Base-by-base conservation (phyloP, 1,140 invertebrate species). In the Meloidogyne floridensis region DNA sequence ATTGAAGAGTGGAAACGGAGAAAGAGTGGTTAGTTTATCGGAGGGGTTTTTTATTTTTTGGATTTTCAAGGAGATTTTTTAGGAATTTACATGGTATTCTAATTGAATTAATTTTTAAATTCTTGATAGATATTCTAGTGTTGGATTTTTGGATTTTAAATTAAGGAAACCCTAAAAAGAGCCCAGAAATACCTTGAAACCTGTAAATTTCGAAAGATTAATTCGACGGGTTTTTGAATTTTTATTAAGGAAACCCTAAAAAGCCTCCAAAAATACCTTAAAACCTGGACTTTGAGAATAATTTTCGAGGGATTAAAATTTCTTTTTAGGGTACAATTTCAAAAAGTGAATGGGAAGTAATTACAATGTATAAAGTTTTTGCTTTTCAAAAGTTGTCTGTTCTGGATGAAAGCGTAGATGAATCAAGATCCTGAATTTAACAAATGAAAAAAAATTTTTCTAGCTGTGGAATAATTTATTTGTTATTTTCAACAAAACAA, bases 301-400 rank as follows among this genome's bases (percentile, higher is more conserved):
- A 42, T 20, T 72, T 9, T 20, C 70, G 2, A 20, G 1, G 9
- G 10, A 20, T 13, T 11, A 72, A 15, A 11, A 15, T 75, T 53
- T 59, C 3, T 73, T 82, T 90, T 53, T 85, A 92, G 91, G 92
- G 92, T 8, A 98, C 96, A 15, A 92, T 98, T 79, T 95, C 95
- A 11, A 92, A 93, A 87, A 93, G 93, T 18, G 96, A 98, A 91
- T 98, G 96, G 96, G 95, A 98, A 92, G 95, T 94, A 78, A 93
- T 94, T 81, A 94, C 95, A 95, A 92, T 94, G 93, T 92, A 89
- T 78, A 59, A 83, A 15, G 84, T 89, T 3, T 89, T 89, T 71
- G 85, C 81, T 0, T 89, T 90, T 81, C 81, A 65, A 59, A 20
- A 65, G 53, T 42, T n/a, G 3, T 8, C 73, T 10, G 11, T 13